These are phyloP conservation scores for Adelognathus sp. DNA, from an alignment of 2,888 invertebrate species.

Conservation along the genomic window DNA sequence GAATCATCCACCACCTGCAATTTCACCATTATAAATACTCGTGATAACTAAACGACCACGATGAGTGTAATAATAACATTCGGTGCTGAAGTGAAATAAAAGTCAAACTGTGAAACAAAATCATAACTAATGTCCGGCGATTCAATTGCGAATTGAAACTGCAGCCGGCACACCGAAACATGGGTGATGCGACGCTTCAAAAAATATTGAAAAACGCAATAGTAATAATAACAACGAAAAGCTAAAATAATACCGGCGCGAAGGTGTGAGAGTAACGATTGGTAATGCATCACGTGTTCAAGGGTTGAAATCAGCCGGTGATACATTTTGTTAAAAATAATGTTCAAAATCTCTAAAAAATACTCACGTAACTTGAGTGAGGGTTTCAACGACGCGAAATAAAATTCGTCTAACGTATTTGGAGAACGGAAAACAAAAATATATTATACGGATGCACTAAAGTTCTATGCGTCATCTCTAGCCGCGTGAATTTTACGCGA, in stretches of 20 bases:
- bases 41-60: neutral
- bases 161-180: conserved; percentile 9
- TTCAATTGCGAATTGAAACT: neutral
- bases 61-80: neutral
- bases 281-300: neutral
- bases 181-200: conserved; percentile 27
- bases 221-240: neutral
- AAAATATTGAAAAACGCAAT: conserved; percentile 27
- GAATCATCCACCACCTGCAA: conserved; percentile 6
- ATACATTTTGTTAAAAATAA: neutral
- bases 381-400: neutral
- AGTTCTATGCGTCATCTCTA: neutral
- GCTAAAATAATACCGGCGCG: neutral
- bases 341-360: neutral
- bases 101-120: neutral
- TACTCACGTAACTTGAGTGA: neutral
- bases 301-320: neutral
- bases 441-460: conserved; percentile 9
- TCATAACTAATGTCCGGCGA: neutral
- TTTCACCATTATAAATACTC: neutral
- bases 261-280: neutral
- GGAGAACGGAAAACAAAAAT: neutral
- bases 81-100: conserved; percentile 7
- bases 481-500: neutral
- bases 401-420: neutral